A percentile compares a stretch with the other conserved stretches of the same genome.
Conservation (phyloP, 2,888 invertebrate genomes). For the Azorinus chamasolen region DNA sequence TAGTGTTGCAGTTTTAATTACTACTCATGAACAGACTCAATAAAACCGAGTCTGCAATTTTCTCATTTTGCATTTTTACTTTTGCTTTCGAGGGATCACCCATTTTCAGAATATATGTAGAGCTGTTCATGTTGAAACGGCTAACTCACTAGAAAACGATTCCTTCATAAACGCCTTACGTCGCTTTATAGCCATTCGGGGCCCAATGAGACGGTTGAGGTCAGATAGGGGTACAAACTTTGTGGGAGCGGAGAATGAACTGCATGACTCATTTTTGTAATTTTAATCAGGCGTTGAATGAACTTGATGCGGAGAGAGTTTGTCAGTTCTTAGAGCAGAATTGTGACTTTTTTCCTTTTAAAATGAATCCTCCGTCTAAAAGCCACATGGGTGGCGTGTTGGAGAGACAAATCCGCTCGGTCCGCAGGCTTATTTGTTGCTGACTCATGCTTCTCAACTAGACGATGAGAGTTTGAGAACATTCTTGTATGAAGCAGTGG, state of each 20-base stretch:
- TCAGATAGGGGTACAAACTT: constrained; percentile 30
- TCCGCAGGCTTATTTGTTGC: constrained; percentile 48
- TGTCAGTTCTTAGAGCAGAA: constrained; percentile 5
- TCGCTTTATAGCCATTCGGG: constrained; percentile 20
- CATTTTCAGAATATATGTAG: no score
- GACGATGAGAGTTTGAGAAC: constrained; percentile 58
- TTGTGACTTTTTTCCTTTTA: constrained; percentile 6
- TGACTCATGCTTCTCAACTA: constrained; percentile 29
- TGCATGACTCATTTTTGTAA: constrained; percentile 17
- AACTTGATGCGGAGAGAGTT: constrained; percentile 17
- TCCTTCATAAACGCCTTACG: constrained; percentile 61
- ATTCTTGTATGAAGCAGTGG: constrained; percentile 47
- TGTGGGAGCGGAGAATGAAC: constrained; percentile 19
- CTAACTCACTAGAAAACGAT: constrained; percentile 49
- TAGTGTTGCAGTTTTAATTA: no score
- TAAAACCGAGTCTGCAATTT: no score
- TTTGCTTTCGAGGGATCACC: no score
- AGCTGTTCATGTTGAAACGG: constrained; percentile 77
- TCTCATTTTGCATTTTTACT: no score
- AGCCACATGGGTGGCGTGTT: constrained; percentile 72
- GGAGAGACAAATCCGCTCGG: constrained; percentile 69
- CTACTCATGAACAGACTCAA: no score
- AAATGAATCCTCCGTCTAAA: constrained; percentile 65
- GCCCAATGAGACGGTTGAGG: constrained; percentile 11
- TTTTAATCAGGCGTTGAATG: constrained; percentile 7